Evolutionary conservation across 2,888 invertebrate genomes (phyloP), one percentile per base, ranked within the genome.

Genomic region (Petrolisthes cinctipes): DNA sequence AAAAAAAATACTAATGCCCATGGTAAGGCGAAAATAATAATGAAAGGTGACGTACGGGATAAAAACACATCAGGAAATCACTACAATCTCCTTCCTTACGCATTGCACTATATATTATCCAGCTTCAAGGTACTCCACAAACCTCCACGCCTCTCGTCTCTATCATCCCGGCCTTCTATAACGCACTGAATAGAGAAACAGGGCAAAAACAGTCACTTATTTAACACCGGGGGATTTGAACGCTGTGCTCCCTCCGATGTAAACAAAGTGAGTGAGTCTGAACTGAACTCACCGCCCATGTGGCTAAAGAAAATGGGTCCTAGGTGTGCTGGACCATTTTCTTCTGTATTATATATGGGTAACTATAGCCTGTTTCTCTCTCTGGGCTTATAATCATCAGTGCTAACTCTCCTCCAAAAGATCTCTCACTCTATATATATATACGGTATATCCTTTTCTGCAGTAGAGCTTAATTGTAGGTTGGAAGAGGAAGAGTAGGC

Each of bases 211-310:
- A 37, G 37, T 37, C 37, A 37, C 37, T 37, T 37, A 37, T 37
- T 37, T 37, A 2, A 37, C 37, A 37, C 37, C 61, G 61, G 61
- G 61, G 17, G 61, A 61, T 61, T 61, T 61, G 61, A 61, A 61
- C 61, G 61, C 9, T 61, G 61, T 61, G 9, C 61, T 17, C 61
- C 37, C 76, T 5, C 76, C 37, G 76, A 76, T 17, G 76, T 76
- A 76, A 76, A 76, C 76, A 76, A 76, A 76, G 23, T 51, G 51
- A 76, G 11, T 76, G 51, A 51, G 17, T 17, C 76, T n/a, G 17
- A 17, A 4, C 76, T 51, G 76, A 20, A 20, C 17, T 51, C 76
- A 37, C 51, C n/a, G 17, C 9, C 9, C 1, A 61, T 14, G 17
- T 61, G 1, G 1, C 17, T 17, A 61, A 14, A 61, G 66, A 61